Evolutionary conservation across 2,113 vertebrate species (phyloP), one percentile per base, ranked within the genome.

Genomic region (Acanthochromis polyacanthus): DNA sequence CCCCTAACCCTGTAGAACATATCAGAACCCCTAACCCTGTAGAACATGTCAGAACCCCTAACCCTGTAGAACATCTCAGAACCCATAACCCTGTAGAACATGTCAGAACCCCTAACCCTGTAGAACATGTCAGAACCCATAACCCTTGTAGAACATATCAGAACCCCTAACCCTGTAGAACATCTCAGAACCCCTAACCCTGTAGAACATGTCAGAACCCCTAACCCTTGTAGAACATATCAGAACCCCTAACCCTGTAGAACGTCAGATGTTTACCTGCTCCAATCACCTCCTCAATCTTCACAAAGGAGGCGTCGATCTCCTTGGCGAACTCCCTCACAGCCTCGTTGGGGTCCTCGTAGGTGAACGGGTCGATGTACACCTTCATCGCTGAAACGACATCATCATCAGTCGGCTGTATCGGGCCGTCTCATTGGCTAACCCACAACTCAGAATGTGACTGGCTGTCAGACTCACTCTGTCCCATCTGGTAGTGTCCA

Each of bases 401-500:
- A 71, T 16, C 59, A 56, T 12, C 53, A 48, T 7, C 59, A 74
- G 30, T 59, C 1, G 10, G 7, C 32, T n/a, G 56, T 0, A 14
- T 43, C 40, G 4, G 40, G 48, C 16, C 36, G 10, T 22, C 50
- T 43, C 45, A 65, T 6, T 83, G 69, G 68, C 4, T 0, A 0
- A 61, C 25, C 9, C 15, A 22, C 19, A 60, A 55, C 10, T 28
- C n/a, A 20, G 17, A 0, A 32, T 56, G 15, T 76, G 82, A 76
- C 61, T 76, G 77, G 61, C 43, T 62, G 50, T 36, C 10, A 48
- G 16, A 80, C 96, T 91, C 92, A 97, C 96, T 96, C 1, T 96
- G 96, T 7, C 95, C 95, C 75, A 96, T 96, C 83, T 95, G 95
- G 68, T 96, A 96, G 72, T 96, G 96, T 9, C 95, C 93, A 0